A percentile compares a stretch with the other conserved stretches of the same genome.
These are phyloP conservation scores for Patella ulyssiponensis DNA, from an alignment of 2,888 invertebrate species.

Conservation along the genomic window DNA sequence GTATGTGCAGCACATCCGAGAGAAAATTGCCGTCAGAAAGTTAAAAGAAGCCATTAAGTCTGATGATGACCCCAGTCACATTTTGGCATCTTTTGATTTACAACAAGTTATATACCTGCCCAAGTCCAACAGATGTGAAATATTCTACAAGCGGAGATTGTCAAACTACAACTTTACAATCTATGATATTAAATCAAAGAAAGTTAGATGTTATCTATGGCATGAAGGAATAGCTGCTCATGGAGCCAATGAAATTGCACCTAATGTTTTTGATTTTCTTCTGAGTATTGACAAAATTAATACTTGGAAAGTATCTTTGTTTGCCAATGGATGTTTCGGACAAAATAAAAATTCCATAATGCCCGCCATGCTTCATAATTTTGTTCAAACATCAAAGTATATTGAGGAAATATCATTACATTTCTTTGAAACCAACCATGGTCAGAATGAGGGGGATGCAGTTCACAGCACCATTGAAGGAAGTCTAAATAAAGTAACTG, in stretches of 20 bases:
- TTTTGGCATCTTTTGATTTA: neutral
- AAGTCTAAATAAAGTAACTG: too few species aligned
- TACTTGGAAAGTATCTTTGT: neutral
- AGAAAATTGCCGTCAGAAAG: neutral
- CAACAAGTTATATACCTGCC: neutral
- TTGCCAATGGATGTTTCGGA: neutral
- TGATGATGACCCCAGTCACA: neutral
- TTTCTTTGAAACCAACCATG: conserved; percentile 2
- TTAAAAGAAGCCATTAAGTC: neutral
- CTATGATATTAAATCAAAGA: neutral
- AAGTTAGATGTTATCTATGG: neutral
- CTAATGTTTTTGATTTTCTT: neutral
- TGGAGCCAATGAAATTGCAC: neutral
- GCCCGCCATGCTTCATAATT: neutral
- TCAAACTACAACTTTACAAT: neutral
- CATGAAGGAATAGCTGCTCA: neutral
- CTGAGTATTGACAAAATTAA: neutral
- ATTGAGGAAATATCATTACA: neutral
- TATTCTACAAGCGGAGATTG: neutral
- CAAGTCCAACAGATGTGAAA: neutral
- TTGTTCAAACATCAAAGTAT: neutral
- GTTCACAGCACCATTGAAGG: too few species aligned
- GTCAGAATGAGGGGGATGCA: neutral
- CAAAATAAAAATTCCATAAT: neutral
- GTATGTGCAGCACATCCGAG: neutral